These are phyloP conservation scores for Spondyliosoma cantharus DNA, from an alignment of 2,797 vertebrate species.

Conservation along the genomic window DNA sequence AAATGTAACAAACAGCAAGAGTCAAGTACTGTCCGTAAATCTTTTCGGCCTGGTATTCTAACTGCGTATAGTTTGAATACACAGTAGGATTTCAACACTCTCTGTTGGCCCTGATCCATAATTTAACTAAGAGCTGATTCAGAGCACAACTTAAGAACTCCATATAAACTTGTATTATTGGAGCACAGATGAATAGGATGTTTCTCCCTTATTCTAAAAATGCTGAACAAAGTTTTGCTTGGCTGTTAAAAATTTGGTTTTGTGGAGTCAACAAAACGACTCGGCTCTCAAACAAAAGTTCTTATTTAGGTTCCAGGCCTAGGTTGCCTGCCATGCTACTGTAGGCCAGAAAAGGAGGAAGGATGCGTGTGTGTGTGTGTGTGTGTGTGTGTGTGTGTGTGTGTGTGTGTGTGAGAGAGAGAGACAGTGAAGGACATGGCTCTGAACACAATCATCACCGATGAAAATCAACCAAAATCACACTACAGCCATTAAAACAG, in stretches of 20 bases:
- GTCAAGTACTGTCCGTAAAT: slow-evolving; percentile 16
- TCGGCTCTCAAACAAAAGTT: slow-evolving; percentile 20
- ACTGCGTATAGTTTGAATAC: slow-evolving; percentile 39
- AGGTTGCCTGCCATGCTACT: slow-evolving; percentile 15
- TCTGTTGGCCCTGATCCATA: slow-evolving; percentile 54
- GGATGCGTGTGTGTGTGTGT: neutral
- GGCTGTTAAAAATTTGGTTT: slow-evolving; percentile 56
- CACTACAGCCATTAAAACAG: slow-evolving; percentile 55
- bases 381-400: neutral
- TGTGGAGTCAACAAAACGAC: slow-evolving; percentile 54
- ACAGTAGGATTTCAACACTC: slow-evolving; percentile 33
- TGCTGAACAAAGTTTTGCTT: slow-evolving; percentile 57
- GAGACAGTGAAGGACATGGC: slow-evolving; percentile 23
- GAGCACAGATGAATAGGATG: slow-evolving; percentile 38
- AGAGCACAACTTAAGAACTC: slow-evolving; percentile 50
- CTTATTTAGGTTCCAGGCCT: slow-evolving; percentile 11
- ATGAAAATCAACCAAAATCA: slow-evolving; percentile 44
- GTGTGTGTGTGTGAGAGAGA: neutral
- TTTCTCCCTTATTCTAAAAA: slow-evolving; percentile 45
- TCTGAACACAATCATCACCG: slow-evolving; percentile 47
- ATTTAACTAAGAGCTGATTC: slow-evolving; percentile 63
- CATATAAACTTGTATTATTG: slow-evolving; percentile 52
- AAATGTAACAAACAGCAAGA: neutral
- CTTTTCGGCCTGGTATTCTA: slow-evolving; percentile 20
- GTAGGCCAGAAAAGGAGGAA: neutral